phyloP scores from a whole-genome alignment of 1,140 invertebrate species.

The Eumaeus atala region DNA sequence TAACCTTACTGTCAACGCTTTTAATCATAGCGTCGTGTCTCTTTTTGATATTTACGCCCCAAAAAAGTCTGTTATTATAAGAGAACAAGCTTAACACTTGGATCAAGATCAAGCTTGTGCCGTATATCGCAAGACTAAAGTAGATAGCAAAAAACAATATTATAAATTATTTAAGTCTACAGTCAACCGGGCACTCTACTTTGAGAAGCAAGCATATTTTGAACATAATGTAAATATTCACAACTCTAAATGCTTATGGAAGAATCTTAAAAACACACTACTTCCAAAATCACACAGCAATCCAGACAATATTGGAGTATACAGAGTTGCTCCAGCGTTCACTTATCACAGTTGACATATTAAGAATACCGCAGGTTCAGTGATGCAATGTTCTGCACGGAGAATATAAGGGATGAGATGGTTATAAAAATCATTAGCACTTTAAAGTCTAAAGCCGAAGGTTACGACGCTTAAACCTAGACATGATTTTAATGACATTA shows the following conservation, averaged over 20 bases:
- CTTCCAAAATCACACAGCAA: conserved; percentile 8
- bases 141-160: conserved; percentile 1
- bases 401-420: background rate
- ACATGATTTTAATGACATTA: conserved; percentile 22
- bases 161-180: conserved; percentile 18
- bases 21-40: background rate
- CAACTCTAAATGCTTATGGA: conserved; percentile 25
- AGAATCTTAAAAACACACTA: conserved; percentile 23
- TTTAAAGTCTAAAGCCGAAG: conserved; percentile 19
- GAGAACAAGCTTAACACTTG: background rate
- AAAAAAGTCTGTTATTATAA: background rate
- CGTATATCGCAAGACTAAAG: background rate
- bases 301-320: conserved; percentile 12
- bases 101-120: background rate
- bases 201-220: conserved; percentile 30
- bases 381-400: background rate
- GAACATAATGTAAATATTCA: conserved; percentile 23
- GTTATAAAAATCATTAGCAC: conserved; percentile 8
- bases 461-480: conserved; percentile 13
- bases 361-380: background rate
- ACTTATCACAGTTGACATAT: background rate
- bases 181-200: conserved; percentile 19
- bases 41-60: background rate
- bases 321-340: background rate
- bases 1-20: background rate